Conservation (phyloP, 2,113 vertebrate species). For the Rana temporaria region DNA sequence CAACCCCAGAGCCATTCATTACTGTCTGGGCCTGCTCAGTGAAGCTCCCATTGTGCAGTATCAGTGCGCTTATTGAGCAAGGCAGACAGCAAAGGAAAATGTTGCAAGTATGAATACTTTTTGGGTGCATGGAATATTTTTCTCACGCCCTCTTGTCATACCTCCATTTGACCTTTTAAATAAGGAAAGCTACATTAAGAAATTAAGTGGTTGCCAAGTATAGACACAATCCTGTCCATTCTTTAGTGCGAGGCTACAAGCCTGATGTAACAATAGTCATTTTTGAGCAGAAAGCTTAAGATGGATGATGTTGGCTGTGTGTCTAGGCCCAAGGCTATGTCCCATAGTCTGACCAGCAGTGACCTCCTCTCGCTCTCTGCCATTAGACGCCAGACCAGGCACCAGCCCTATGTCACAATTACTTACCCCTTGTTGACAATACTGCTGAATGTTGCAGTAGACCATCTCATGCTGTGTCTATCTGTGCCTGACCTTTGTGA, state of each 20-base stretch:
- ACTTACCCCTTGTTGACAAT: slow-evolving; percentile 72
- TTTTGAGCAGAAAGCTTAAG: slow-evolving; percentile 66
- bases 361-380: slow-evolving; percentile 70
- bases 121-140: slow-evolving; percentile 35
- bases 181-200: slow-evolving; percentile 38
- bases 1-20: slow-evolving; percentile 20
- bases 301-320: slow-evolving; percentile 75
- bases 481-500: slow-evolving; percentile 72
- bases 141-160: slow-evolving; percentile 52
- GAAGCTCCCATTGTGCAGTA: slow-evolving; percentile 45
- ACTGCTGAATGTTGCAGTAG: slow-evolving; percentile 73
- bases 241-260: slow-evolving; percentile 52
- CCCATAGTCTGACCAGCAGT: slow-evolving; percentile 73
- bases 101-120: slow-evolving; percentile 38
- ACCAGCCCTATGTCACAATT: slow-evolving; percentile 68
- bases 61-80: slow-evolving; percentile 28
- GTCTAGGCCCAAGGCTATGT: slow-evolving; percentile 80
- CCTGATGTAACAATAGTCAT: slow-evolving; percentile 59
- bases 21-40: slow-evolving; percentile 24
- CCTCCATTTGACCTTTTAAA: slow-evolving; percentile 37
- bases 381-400: slow-evolving; percentile 61
- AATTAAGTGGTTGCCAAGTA: slow-evolving; percentile 36
- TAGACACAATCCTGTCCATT: slow-evolving; percentile 64
- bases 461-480: slow-evolving; percentile 71
- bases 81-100: slow-evolving; percentile 37